phyloP scores from a whole-genome alignment of 2,888 invertebrate species.

The Alentia gelatinosa region DNA sequence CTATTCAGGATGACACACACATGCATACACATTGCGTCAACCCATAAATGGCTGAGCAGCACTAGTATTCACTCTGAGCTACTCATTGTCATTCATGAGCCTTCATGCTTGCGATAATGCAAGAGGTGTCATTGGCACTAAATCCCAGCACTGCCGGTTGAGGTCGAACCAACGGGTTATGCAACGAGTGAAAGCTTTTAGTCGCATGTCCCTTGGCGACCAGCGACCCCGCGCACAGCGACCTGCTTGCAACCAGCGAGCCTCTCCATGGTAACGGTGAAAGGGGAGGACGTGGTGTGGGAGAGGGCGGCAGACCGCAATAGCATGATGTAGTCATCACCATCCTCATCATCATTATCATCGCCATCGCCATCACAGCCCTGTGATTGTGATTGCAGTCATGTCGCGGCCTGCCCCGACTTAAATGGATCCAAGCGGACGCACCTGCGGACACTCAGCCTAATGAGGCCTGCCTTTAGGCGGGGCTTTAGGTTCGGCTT shows the following conservation, averaged over 20 bases:
- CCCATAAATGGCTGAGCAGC: neutral
- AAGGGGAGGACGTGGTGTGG: neutral
- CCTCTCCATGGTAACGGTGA: neutral
- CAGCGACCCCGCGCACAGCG: neutral
- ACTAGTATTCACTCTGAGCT: neutral
- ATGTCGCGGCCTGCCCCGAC: conserved; percentile 23
- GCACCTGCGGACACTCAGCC: conserved; percentile 47
- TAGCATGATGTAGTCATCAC: conserved; percentile 8
- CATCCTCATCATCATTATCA: conserved; percentile 34
- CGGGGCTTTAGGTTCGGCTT: neutral
- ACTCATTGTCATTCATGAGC: conserved; percentile 5
- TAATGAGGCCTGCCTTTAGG: conserved; percentile 23
- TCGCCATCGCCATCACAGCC: conserved; percentile 14
- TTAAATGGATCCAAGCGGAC: conserved; percentile 41
- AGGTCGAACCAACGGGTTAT: neutral
- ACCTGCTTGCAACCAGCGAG: neutral
- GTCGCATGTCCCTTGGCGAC: neutral
- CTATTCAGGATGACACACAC: neutral
- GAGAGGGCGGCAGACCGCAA: neutral
- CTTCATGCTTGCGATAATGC: neutral
- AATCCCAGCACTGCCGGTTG: neutral
- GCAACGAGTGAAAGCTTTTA: neutral
- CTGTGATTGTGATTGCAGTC: conserved; percentile 39
- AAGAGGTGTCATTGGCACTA: neutral
- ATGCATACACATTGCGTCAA: neutral